A percentile compares a stretch with the other conserved stretches of the same genome.
Evolutionary conservation across 2,797 vertebrate species (phyloP).

Genomic region (Schizothorax lantsangensis): DNA sequence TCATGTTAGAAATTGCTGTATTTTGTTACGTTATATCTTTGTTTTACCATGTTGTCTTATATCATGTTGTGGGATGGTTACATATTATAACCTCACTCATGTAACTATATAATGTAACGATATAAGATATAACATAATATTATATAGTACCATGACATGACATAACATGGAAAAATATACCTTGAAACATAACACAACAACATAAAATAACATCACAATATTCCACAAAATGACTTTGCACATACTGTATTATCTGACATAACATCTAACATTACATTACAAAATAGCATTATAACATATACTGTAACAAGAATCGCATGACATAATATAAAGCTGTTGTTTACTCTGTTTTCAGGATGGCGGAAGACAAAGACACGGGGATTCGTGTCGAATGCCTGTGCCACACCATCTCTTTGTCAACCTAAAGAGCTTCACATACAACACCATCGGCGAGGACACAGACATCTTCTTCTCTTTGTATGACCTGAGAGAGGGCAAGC

Average conservation of each 20-base stretch:
- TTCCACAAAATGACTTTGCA: background rate
- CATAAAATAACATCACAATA: background rate
- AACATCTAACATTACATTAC: background rate
- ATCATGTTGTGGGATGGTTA: background rate
- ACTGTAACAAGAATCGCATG: background rate
- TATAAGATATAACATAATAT: background rate
- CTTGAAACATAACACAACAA: background rate
- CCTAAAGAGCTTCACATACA: conserved; percentile 98
- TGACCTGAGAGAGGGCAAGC: conserved; percentile 94
- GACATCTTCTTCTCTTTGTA: conserved; percentile 97
- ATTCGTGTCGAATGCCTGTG: conserved; percentile 91
- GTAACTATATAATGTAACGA: background rate
- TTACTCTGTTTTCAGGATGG: conserved; percentile 80
- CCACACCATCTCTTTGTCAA: conserved; percentile 98
- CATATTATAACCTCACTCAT: background rate
- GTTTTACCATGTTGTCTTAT: background rate
- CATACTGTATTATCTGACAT: background rate
- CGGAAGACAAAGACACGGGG: conserved; percentile 90
- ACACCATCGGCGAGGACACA: conserved; percentile 96
- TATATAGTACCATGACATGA: background rate
- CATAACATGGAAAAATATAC: background rate
- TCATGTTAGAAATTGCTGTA: background rate
- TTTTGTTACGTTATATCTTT: background rate
- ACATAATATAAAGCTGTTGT: background rate
- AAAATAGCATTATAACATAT: background rate